phyloP scores from a whole-genome alignment of 2,113 vertebrate species.

The Telmatochromis sp. region DNA sequence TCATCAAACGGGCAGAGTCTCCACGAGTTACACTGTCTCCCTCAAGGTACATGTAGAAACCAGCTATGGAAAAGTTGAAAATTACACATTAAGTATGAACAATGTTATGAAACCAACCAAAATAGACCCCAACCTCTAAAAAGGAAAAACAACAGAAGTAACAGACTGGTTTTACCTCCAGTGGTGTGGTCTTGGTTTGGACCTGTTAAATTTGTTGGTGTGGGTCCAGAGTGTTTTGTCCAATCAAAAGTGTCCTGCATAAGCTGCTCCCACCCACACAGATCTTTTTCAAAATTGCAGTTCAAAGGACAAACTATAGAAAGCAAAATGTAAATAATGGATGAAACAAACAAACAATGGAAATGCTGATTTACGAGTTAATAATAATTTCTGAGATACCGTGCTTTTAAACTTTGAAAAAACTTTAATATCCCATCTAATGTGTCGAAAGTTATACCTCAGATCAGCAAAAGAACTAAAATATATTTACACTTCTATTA shows the following conservation, averaged over 20 bases:
- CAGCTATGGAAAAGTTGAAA: constrained; percentile 49
- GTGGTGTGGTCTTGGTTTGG: constrained; percentile 76
- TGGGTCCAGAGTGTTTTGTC: constrained; percentile 73
- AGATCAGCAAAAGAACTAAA: background rate
- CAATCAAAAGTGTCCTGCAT: constrained; percentile 74
- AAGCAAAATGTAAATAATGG: background rate
- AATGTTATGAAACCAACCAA: background rate
- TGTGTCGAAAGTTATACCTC: background rate
- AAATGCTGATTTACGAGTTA: background rate
- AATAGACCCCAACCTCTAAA: background rate
- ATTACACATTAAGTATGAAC: background rate
- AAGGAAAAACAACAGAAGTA: background rate
- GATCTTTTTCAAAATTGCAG: constrained; percentile 67
- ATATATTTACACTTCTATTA: background rate
- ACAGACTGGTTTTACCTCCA: constrained; percentile 60
- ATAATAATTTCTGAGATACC: background rate
- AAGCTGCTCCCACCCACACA: constrained; percentile 72
- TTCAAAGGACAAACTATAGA: constrained; percentile 56
- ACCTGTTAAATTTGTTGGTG: constrained; percentile 66
- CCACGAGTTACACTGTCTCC: constrained; percentile 35
- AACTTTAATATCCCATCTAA: background rate
- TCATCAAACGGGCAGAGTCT: constrained; percentile 66
- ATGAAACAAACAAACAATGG: background rate
- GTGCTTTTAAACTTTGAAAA: background rate
- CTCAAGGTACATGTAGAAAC: constrained; percentile 77